These are phyloP conservation scores for Syngnathus scovelli DNA, from an alignment of 2,113 vertebrate species.

Conservation along the genomic window DNA sequence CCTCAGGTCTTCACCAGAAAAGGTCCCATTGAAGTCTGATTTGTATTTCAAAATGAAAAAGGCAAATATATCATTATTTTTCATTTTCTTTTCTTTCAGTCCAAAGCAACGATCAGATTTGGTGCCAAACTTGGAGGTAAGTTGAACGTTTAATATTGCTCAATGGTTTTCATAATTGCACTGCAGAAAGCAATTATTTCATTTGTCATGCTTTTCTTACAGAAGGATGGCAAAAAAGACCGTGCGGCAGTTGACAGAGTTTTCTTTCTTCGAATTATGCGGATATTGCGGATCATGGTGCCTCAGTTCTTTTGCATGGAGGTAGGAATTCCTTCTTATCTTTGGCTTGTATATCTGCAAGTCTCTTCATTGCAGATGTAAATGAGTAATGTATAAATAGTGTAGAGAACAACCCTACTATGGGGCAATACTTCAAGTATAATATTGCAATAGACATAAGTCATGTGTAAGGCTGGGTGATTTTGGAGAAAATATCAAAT, in stretches of 20 bases:
- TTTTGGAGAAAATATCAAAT: too few relatives aligned
- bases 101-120: conserved; percentile 77
- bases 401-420: too few relatives aligned
- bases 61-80: neutral
- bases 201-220: conserved; percentile 17
- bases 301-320: conserved; percentile 85
- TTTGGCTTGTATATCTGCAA: neutral
- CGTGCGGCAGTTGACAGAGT: conserved; percentile 83
- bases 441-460: too few relatives aligned
- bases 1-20: too few relatives aligned
- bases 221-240: conserved; percentile 90
- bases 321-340: conserved; percentile 63
- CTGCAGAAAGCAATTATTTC: neutral
- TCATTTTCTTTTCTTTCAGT: conserved; percentile 56
- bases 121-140: conserved; percentile 76
- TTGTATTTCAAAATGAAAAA: too few relatives aligned
- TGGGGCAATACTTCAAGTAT: too few relatives aligned
- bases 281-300: conserved; percentile 84
- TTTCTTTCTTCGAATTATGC: conserved; percentile 79
- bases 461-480: too few relatives aligned
- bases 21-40: too few relatives aligned
- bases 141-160: conserved; percentile 13
- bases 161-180: neutral
- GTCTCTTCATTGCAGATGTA: neutral
- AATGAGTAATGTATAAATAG: too few relatives aligned